Base-by-base conservation (phyloP, 1,140 invertebrate species). In the Cheumatopsyche charites region DNA sequence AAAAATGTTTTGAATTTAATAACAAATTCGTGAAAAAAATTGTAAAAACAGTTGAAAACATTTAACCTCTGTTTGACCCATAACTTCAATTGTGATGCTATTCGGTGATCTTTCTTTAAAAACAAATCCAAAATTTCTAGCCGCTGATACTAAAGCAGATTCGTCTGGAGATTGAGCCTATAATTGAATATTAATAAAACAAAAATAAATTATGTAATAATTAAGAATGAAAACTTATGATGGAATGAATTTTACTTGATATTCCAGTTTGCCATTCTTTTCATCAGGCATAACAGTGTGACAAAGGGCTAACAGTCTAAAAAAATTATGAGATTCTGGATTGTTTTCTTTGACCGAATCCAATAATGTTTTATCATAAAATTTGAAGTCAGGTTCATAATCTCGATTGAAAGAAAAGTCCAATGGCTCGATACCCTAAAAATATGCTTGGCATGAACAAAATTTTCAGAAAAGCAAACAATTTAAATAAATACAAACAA, bases 161-260 rank as follows among this genome's bases (percentile, higher is more conserved):
- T 99, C 98, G 84, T 99, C 98, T 0, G 98, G 98, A 65, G 96
- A 98, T 81, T 99, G 97, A 19, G 98, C 97, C 89, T 96, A 84
- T 61, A 85, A 85, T 36, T 36, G 29, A 36, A 36, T 5, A 47
- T 36, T 36, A 36, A 26, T 65, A 41, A 3, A 41, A 42, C 4
- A 36, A 15, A 49, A 49, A 49, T 13, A 13, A 42, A 5, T 49
- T 15, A 13, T 13, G n/a, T 49, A 65, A 65, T n/a, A 7, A 6
- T 13, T 17, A 21, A 42, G 6, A 62, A 62, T 6, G n/a, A 26
- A 25, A 45, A 25, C 17, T 61, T 42, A 70, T 61, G 21, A 23
- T 13, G 13, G 13, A 47, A 47, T 36, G 3, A 36, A n/a, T 19
- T 62, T 67, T 70, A 84, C 83, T 79, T 88, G 86, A 80, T 90